Percentiles rank a stretch among this genome's conserved stretches.
phyloP scores from a whole-genome alignment of 2,888 invertebrate species.

The Rhagonycha lutea region DNA sequence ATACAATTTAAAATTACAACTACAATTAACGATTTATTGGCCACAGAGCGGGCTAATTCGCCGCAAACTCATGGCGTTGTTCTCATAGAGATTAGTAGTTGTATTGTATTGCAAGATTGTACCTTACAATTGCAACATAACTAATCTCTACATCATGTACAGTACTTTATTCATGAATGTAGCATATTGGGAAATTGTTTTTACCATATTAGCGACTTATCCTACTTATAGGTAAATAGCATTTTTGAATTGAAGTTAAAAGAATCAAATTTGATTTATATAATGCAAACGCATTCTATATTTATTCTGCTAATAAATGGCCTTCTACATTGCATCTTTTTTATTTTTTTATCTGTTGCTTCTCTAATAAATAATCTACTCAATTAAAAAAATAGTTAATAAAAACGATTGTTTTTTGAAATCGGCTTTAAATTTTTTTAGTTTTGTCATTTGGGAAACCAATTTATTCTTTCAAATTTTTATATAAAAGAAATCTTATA shows the following conservation, averaged over 20 bases:
- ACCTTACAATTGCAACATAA: too few species aligned
- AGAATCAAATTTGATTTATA: background rate
- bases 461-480: constrained; percentile 7
- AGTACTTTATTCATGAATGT: too few species aligned
- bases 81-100: too few species aligned
- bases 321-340: constrained; percentile 30
- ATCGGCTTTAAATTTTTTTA: background rate
- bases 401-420: background rate
- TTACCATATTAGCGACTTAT: background rate
- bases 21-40: background rate
- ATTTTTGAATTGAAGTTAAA: background rate
- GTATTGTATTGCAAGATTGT: too few species aligned
- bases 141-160: too few species aligned
- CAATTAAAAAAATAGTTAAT: background rate
- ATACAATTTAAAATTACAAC: background rate
- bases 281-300: constrained; percentile 11
- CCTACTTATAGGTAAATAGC: background rate
- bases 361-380: constrained; percentile 10
- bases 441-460: background rate
- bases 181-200: background rate
- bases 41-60: background rate
- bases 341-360: constrained; percentile 28
- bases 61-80: too few species aligned
- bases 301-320: constrained; percentile 14
- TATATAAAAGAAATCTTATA: background rate